Percentiles rank a stretch among this genome's conserved stretches.
Conservation (phyloP, 2,888 invertebrate species). For the Zaprionus bogoriensis region DNA sequence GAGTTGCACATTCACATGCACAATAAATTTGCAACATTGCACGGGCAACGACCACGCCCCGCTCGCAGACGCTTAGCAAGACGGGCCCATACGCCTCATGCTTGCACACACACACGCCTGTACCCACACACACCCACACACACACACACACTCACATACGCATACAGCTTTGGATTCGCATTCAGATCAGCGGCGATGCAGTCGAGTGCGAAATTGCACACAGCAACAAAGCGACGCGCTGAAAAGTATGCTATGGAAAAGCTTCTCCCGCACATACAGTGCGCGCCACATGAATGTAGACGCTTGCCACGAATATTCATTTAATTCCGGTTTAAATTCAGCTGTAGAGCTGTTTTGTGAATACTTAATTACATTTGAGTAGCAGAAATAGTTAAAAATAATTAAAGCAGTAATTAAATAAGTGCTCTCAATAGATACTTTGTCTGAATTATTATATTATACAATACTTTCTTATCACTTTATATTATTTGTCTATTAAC, state of each 20-base stretch:
- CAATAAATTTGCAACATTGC: slow-evolving; percentile 71
- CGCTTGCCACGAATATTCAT: not conserved
- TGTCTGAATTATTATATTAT: too few relatives aligned
- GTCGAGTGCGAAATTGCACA: slow-evolving; percentile 73
- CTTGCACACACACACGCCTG: slow-evolving; percentile 10
- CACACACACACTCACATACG: slow-evolving; percentile 15
- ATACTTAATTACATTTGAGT: too few relatives aligned
- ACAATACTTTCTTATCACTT: not conserved
- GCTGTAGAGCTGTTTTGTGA: too few relatives aligned
- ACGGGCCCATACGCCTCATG: slow-evolving; percentile 24
- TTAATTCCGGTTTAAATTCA: too few relatives aligned
- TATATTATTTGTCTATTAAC: not conserved
- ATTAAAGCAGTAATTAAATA: too few relatives aligned
- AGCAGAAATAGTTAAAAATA: too few relatives aligned
- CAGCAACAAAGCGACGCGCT: slow-evolving; percentile 50
- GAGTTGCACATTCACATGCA: slow-evolving; percentile 53
- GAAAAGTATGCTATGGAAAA: slow-evolving; percentile 47
- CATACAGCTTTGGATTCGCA: slow-evolving; percentile 30
- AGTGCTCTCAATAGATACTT: too few relatives aligned
- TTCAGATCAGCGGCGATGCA: slow-evolving; percentile 58
- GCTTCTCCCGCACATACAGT: slow-evolving; percentile 20
- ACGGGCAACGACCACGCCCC: slow-evolving; percentile 53
- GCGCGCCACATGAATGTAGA: slow-evolving; percentile 1
- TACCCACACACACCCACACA: slow-evolving; percentile 4
- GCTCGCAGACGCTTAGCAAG: slow-evolving; percentile 50